These are phyloP conservation scores for Eospalax fontanierii DNA, from an alignment of 2,797 vertebrate genomes.

Conservation along the genomic window DNA sequence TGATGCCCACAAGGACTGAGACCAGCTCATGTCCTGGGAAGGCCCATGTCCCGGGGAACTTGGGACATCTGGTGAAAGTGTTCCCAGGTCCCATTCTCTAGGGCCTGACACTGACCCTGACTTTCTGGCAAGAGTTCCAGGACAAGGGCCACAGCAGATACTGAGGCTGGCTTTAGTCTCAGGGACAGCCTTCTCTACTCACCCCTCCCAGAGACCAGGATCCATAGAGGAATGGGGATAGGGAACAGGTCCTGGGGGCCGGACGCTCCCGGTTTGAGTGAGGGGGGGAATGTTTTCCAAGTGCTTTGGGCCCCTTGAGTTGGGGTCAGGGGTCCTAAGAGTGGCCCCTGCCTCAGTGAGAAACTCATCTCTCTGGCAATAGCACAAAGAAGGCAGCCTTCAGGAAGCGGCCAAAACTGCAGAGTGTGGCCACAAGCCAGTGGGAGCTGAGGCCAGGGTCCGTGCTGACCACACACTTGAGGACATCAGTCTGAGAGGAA, in stretches of 20 bases:
- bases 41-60: not conserved
- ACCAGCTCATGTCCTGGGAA: not conserved
- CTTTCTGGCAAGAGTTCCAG: not conserved
- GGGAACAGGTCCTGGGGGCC: not conserved
- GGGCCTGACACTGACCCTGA: not conserved
- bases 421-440: conserved; percentile 94
- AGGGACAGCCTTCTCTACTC: not conserved
- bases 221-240: not conserved
- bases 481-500: conserved; percentile 92
- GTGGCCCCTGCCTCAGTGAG: not conserved
- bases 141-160: not conserved
- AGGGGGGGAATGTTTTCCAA: too few species aligned
- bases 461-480: conserved; percentile 96
- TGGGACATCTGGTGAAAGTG: not conserved
- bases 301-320: not conserved
- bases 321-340: not conserved
- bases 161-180: not conserved
- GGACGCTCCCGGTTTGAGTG: not conserved
- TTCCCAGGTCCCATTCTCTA: not conserved
- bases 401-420: conserved; percentile 95
- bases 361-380: conserved; percentile 95
- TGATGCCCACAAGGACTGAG: not conserved
- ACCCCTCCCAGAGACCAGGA: not conserved
- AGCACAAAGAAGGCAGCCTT: conserved; percentile 95
- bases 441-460: conserved; percentile 95